Base-by-base conservation (phyloP, 2,888 invertebrate genomes). In the Eilema sororculum region DNA sequence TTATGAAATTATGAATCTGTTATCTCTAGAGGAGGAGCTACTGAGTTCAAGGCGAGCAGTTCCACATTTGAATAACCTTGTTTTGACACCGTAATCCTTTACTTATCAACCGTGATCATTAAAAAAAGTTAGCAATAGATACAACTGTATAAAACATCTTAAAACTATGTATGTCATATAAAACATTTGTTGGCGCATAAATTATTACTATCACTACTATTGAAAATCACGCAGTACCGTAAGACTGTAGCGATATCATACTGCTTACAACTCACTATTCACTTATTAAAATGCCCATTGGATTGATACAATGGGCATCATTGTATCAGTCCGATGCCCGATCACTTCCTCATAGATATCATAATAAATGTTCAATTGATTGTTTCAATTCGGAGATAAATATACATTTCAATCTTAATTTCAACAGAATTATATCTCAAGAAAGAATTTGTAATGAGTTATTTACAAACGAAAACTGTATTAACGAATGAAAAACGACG, bases 401-500 rank as follows among this genome's bases (percentile, higher is more conserved):
- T 30, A n/a, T 10, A 63, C 16, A 58, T 25, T 16, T 58, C 24
- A 58, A 16, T 65, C 22, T 13, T 22, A 37, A 57, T 57, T 33
- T 57, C 24, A 22, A 33, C 10, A 33, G 16, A 22, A 57, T 37
- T 8, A 33, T 56, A 65, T 65, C 33, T 65, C 16, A 37, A 57
- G 20, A 52, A 37, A 33, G 30, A 57, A 33, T 57, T 65, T 65
- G 33, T 65, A 57, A 65, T 64, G 20, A 65, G 24, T 22, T 25
- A 59, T 41, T 33, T 22, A 56, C 33, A 57, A 56, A 57, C 22
- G 16, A 33, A 24, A 28, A 52, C 28, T 52, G 12, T 28, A 28
- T 28, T 1, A 64, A 30, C 6, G 28, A 41, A 13, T 57, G n/a
- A 59, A 61, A 68, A 73, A 66, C 62, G 74, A 72, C 68, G 57